phyloP scores from a whole-genome alignment of 1,140 invertebrate species.

The Drosophila kurseongensis region DNA sequence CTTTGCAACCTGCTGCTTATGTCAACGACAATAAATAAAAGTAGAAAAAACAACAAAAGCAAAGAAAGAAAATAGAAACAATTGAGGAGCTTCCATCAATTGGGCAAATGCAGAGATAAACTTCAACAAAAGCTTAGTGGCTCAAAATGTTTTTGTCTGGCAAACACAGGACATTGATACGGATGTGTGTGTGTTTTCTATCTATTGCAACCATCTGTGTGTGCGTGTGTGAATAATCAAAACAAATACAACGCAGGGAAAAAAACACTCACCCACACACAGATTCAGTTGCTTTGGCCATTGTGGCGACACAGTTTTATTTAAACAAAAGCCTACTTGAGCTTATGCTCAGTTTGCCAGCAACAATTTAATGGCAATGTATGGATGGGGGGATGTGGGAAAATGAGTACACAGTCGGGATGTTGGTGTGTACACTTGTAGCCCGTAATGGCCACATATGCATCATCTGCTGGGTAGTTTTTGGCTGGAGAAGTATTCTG shows the following conservation, averaged over 20 bases:
- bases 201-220: conserved; percentile 38
- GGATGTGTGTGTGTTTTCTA: conserved; percentile 13
- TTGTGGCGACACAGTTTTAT: conserved; percentile 74
- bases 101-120: conserved; percentile 75
- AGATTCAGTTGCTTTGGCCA: conserved; percentile 52
- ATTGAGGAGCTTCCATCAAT: conserved; percentile 65
- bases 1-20: conserved; percentile 58
- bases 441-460: conserved; percentile 15
- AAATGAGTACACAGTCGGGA: conserved; percentile 3
- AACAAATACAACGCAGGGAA: conserved; percentile 60
- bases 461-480: conserved; percentile 11
- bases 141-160: conserved; percentile 75
- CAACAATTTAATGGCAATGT: conserved; percentile 60
- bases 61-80: conserved; percentile 28
- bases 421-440: conserved; percentile 12
- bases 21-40: conserved; percentile 56
- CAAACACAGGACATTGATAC: conserved; percentile 64
- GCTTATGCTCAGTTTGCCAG: conserved; percentile 68
- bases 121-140: conserved; percentile 80
- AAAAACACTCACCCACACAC: conserved; percentile 13
- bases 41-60: conserved; percentile 13
- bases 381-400: background rate
- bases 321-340: conserved; percentile 80
- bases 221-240: conserved; percentile 65
- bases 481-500: background rate